Conservation (phyloP, 2,888 invertebrate genomes). For the Homarus gammarus region DNA sequence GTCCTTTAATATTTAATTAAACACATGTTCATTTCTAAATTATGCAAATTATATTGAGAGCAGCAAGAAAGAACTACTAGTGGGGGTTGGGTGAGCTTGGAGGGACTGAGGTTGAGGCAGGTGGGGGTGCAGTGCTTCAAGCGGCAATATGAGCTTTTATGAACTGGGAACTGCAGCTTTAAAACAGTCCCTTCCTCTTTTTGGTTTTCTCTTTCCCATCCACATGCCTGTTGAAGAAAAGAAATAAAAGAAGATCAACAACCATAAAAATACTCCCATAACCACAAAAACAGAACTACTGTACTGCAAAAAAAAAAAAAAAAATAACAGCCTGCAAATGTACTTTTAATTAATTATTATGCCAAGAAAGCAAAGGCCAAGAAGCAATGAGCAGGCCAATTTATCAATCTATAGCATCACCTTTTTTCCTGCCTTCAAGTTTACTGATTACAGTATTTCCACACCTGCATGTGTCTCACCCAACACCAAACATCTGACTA, state of each 20-base stretch:
- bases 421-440: background rate
- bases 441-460: background rate
- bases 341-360: constrained; percentile 4
- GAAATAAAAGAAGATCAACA: constrained; percentile 65
- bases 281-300: constrained; percentile 27
- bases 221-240: constrained; percentile 75
- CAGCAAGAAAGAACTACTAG: background rate
- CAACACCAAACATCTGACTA: too few relatives aligned
- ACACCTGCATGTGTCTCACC: background rate
- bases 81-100: constrained; percentile 1
- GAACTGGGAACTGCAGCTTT: constrained; percentile 56
- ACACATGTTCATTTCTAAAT: background rate
- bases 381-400: constrained; percentile 29
- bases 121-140: constrained; percentile 57
- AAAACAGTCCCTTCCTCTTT: constrained; percentile 76
- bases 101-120: constrained; percentile 56
- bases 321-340: constrained; percentile 25
- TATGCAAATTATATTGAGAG: background rate
- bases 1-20: background rate
- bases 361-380: constrained; percentile 14
- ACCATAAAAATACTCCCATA: constrained; percentile 44
- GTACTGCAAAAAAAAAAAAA: constrained; percentile 18
- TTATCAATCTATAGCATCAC: background rate
- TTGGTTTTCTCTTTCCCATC: constrained; percentile 76
- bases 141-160: constrained; percentile 55